Evolutionary conservation across 92 coral and sea anemone genomes (phyloP), one percentile per base, ranked within the genome.

Genomic region (Porites lobata): DNA sequence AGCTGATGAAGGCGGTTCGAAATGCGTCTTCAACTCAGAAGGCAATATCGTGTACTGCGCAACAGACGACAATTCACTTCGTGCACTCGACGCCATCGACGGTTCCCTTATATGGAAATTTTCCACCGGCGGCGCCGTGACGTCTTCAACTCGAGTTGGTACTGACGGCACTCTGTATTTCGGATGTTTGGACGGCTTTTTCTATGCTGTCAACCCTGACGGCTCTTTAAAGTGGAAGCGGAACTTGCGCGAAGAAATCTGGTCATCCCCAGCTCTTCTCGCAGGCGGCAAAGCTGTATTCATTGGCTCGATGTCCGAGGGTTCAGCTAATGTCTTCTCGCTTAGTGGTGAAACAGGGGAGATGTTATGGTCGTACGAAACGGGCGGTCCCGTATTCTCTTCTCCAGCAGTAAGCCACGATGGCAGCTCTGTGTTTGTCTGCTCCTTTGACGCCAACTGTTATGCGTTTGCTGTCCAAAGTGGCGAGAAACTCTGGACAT

Each of bases 1-100:
- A 6, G 98, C 98, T 1, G 99, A 95, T 65, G 99, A 96, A 69
- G 96, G 98, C 2, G 99, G 99, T 29, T 96, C 99, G 11, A 92
- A 86, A 65, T 96, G 99, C 85, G 94, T 87, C 50, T 90, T 92
- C 87, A 95, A 90, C 82, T 90, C 88, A 9, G 96, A 92, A 54
- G 99, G 88, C 91, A 83, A 96, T 64, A 90, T 85, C 50, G 92
- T 96, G 22, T 96, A 95, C 93, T 96, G 99, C 68, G 99, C 98
- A 12, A 96, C 99, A 12, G 99, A 96, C 83, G 99, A 96, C 77
- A 88, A 88, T 3, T 93, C 87, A 53, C 90, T 96, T 59, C 94
- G 99, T 20, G 98, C 99, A 10, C 92, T 96, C 67, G 86, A 95
- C 77, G 92, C 96, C 26, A 67, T 84, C 19, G 92, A 95, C 69